These are phyloP conservation scores for Drosophila macrospina DNA, from an alignment of 2,888 invertebrate genomes.

Conservation along the genomic window DNA sequence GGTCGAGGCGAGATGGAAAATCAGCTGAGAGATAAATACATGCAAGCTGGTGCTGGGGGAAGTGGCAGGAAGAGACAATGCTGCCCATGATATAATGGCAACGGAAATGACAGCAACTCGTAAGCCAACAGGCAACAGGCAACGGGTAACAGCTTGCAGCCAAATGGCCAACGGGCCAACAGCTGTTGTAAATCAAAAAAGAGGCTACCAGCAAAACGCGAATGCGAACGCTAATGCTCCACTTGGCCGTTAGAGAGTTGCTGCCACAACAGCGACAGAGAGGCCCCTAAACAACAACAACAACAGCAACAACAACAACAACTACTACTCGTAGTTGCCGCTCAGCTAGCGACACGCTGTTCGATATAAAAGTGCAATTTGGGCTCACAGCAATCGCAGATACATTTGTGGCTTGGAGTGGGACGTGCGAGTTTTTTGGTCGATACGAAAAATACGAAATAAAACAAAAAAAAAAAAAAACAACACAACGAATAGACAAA, in stretches of 20 bases:
- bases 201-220: conserved; percentile 49
- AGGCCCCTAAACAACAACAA: conserved; percentile 18
- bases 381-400: conserved; percentile 71
- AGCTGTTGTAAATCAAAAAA: conserved; percentile 76
- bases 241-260: conserved; percentile 47
- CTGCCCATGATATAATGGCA: conserved; percentile 74
- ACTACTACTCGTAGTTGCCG: conserved; percentile 13
- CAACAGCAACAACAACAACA: too few relatives aligned
- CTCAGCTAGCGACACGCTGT: conserved; percentile 31
- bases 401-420: conserved; percentile 73
- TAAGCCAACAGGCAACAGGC: conserved; percentile 42
- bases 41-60: not conserved
- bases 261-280: conserved; percentile 14
- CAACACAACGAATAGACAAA: not conserved
- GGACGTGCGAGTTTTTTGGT: conserved; percentile 53
- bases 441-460: not conserved
- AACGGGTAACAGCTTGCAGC: conserved; percentile 23
- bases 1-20: conserved; percentile 53
- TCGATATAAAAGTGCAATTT: conserved; percentile 81
- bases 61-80: conserved; percentile 48
- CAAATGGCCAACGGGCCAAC: conserved; percentile 41
- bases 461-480: conserved; percentile 24
- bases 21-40: conserved; percentile 33
- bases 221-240: conserved; percentile 11
- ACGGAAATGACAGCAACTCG: conserved; percentile 66